These are phyloP conservation scores for Zeuzera pyrina DNA, from an alignment of 2,888 invertebrate species.

Conservation along the genomic window DNA sequence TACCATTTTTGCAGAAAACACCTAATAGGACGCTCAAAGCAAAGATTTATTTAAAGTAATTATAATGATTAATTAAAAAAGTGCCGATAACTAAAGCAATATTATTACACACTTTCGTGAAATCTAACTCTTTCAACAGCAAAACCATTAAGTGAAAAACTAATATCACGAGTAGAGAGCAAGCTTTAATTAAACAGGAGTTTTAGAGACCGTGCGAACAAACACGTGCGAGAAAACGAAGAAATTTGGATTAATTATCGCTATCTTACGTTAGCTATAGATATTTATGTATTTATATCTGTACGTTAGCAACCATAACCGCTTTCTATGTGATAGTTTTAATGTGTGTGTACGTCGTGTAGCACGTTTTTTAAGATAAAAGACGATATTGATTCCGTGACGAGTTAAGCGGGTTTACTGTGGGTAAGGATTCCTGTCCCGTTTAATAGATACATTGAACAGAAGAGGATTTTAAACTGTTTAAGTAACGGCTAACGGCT, in stretches of 20 bases:
- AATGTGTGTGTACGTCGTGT: constrained; percentile 31
- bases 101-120: not conserved
- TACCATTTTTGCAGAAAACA: constrained; percentile 10
- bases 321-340: constrained; percentile 17
- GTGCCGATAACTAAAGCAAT: not conserved
- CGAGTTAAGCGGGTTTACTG: constrained; percentile 61
- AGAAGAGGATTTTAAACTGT: too few species aligned
- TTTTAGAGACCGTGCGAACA: constrained; percentile 42
- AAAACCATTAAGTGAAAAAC: not conserved
- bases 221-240: constrained; percentile 37
- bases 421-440: constrained; percentile 67
- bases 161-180: not conserved
- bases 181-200: constrained; percentile 42
- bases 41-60: not conserved
- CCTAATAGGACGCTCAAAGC: not conserved
- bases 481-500: too few species aligned
- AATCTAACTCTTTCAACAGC: not conserved
- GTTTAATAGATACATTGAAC: constrained; percentile 62
- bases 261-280: constrained; percentile 36
- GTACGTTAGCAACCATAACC: constrained; percentile 19
- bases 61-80: too few species aligned
- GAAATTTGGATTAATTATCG: constrained; percentile 56
- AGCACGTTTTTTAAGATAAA: constrained; percentile 69
- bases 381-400: constrained; percentile 72
- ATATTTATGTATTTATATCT: constrained; percentile 40